These are phyloP conservation scores for Neuroterus valhalla DNA, from an alignment of 1,140 invertebrate species.

Conservation along the genomic window DNA sequence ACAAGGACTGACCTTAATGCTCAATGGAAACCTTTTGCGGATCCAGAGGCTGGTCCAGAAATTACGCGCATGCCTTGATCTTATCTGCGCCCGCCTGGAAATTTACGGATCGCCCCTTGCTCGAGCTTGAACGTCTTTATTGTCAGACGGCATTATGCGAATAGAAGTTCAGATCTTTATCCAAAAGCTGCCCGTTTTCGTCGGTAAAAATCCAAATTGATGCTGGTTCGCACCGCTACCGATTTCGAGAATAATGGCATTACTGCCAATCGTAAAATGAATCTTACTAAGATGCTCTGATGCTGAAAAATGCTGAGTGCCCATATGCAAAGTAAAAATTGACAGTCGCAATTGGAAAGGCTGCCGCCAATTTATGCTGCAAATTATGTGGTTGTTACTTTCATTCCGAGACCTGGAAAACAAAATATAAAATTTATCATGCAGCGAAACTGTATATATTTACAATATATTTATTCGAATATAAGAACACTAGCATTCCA, in stretches of 20 bases:
- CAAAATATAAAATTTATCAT: too few species aligned
- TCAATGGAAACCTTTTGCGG: neutral
- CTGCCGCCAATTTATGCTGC: too few species aligned
- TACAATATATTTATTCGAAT: too few species aligned
- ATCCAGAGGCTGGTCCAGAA: neutral
- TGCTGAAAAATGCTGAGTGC: neutral
- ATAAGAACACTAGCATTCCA: too few species aligned
- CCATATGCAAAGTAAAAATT: slow-evolving; percentile 1
- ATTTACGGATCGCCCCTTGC: neutral
- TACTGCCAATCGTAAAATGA: slow-evolving; percentile 10
- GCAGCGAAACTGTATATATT: too few species aligned
- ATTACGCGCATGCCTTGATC: slow-evolving; percentile 2
- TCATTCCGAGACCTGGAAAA: too few species aligned
- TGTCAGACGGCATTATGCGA: slow-evolving; percentile 10
- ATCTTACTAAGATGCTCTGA: neutral
- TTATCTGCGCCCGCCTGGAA: neutral
- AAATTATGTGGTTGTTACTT: too few species aligned
- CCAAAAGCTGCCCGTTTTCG: slow-evolving; percentile 18
- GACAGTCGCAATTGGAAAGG: neutral
- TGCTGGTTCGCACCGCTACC: slow-evolving; percentile 5
- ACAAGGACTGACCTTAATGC: neutral
- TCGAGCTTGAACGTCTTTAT: slow-evolving; percentile 11
- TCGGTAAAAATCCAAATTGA: slow-evolving; percentile 25
- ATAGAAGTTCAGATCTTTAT: neutral
- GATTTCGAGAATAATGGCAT: slow-evolving; percentile 24